phyloP scores from a whole-genome alignment of 1,140 invertebrate species.

The Calephelis nemesis region DNA sequence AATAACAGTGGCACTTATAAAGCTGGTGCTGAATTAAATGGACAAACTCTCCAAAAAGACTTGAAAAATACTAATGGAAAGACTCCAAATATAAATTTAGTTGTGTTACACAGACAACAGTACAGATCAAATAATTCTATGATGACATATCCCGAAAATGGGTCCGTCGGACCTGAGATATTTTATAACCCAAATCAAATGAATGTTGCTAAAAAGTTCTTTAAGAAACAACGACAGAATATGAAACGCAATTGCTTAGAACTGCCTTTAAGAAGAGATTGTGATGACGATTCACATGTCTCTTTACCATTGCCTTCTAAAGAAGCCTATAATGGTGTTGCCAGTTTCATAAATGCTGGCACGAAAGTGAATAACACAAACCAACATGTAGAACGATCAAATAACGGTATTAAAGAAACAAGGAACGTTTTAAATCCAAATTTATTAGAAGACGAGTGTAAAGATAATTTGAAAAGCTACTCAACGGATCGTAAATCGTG shows the following conservation, averaged over 20 bases:
- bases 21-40: slow-evolving; percentile 76
- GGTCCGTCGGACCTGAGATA: slow-evolving; percentile 83
- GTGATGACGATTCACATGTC: slow-evolving; percentile 81
- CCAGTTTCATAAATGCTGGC: slow-evolving; percentile 83
- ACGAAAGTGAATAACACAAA: slow-evolving; percentile 90
- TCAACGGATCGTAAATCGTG: slow-evolving; percentile 54
- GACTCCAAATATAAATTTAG: slow-evolving; percentile 81
- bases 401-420: slow-evolving; percentile 76
- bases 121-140: slow-evolving; percentile 85
- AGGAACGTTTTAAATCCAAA: slow-evolving; percentile 79
- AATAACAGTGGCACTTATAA: slow-evolving; percentile 80
- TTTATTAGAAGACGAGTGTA: slow-evolving; percentile 80
- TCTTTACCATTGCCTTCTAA: slow-evolving; percentile 73
- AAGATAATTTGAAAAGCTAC: slow-evolving; percentile 75
- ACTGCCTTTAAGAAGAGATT: slow-evolving; percentile 81
- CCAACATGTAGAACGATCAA: slow-evolving; percentile 83
- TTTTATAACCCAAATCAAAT: slow-evolving; percentile 97
- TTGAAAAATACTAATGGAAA: slow-evolving; percentile 68
- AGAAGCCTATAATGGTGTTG: slow-evolving; percentile 81
- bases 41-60: slow-evolving; percentile 69
- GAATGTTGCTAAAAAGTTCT: slow-evolving; percentile 94
- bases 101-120: slow-evolving; percentile 85
- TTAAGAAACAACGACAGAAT: slow-evolving; percentile 90
- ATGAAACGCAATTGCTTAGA: slow-evolving; percentile 88
- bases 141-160: slow-evolving; percentile 83